Evolutionary conservation across 2,888 invertebrate genomes (phyloP).

Genomic region (Tetragonula carbonaria): DNA sequence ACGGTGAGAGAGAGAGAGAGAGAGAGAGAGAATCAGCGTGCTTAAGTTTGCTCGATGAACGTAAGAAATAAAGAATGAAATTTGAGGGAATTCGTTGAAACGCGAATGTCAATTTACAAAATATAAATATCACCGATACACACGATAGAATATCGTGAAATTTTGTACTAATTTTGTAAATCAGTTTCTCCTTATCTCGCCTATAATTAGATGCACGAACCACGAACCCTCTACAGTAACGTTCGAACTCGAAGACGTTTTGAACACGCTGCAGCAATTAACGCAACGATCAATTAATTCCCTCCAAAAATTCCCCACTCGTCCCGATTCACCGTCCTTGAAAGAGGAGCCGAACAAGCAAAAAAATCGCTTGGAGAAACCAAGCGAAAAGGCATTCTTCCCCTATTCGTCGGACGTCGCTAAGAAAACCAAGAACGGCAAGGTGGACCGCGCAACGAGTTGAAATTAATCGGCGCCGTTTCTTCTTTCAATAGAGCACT

Average conservation of each 20-base stretch:
- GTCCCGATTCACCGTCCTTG: neutral
- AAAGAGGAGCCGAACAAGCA: conserved; percentile 1
- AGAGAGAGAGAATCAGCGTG: no score
- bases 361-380: conserved; percentile 10
- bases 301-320: neutral
- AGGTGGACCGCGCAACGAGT: conserved; percentile 57
- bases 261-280: neutral
- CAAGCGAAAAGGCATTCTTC: neutral
- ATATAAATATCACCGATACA: no score
- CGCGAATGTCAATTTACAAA: no score
- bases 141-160: no score
- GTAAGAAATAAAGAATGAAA: no score
- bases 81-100: no score
- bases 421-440: neutral
- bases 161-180: neutral
- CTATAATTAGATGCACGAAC: neutral
- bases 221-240: neutral
- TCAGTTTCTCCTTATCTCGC: no score
- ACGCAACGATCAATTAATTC: conserved; percentile 15
- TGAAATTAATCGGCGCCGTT: conserved; percentile 71
- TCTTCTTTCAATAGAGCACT: conserved; percentile 64
- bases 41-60: no score
- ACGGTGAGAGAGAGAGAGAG: no score
- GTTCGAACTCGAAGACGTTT: neutral
- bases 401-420: neutral